Evolutionary conservation across 2,113 vertebrate species (phyloP).

Genomic region (Laterallus jamaicensis): DNA sequence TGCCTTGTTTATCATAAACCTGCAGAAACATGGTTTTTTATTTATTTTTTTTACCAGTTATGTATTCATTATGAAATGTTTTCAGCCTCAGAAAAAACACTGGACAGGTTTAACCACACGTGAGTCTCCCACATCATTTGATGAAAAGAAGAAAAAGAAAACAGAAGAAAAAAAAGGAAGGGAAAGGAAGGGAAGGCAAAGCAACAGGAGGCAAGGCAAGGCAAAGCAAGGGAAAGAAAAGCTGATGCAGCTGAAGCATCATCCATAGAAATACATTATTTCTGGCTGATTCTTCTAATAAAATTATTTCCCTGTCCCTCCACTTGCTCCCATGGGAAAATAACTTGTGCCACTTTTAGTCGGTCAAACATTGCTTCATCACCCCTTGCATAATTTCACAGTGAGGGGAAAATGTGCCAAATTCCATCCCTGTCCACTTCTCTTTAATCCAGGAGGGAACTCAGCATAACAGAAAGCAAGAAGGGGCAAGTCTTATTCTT

Average conservation of each 20-base stretch:
- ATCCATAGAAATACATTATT: not conserved
- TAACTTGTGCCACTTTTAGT: not conserved
- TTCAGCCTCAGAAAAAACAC: not conserved
- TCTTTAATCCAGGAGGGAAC: not conserved
- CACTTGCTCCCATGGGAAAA: not conserved
- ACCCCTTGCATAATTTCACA: not conserved
- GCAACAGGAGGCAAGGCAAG: not conserved
- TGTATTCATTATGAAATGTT: not conserved
- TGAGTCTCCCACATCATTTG: not conserved
- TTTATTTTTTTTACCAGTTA: not conserved
- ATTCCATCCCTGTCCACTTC: not conserved
- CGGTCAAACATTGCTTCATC: not conserved
- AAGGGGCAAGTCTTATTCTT: not conserved
- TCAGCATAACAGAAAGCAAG: not conserved
- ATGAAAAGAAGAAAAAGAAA: not conserved
- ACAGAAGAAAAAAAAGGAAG: not conserved
- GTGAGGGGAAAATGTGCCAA: not conserved
- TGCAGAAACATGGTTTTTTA: not conserved
- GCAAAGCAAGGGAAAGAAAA: not conserved
- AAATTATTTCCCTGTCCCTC: not conserved
- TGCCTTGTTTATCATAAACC: not conserved
- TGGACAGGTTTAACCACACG: not conserved
- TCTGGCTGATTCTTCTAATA: not conserved
- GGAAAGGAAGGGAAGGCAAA: too few species aligned
- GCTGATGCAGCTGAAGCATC: not conserved